Evolutionary conservation across 2,113 vertebrate species (phyloP).

Genomic region (Otus sunia): DNA sequence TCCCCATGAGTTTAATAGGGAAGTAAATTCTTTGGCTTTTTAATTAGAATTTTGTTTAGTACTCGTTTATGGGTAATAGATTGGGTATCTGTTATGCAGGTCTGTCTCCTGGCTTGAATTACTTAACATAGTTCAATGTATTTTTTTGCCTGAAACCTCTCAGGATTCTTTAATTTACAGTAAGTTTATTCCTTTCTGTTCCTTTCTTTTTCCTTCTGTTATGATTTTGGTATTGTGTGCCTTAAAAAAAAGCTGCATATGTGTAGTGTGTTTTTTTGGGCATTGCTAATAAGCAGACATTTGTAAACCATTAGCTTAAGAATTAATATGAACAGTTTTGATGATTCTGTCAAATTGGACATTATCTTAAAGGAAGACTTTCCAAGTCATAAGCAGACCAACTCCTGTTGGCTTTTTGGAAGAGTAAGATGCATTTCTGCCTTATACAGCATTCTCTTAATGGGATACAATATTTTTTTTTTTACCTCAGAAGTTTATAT

Average conservation of each 20-base stretch:
- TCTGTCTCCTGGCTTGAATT: background rate
- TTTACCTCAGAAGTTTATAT: background rate
- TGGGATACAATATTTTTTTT: background rate
- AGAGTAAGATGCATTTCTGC: background rate
- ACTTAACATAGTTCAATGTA: background rate
- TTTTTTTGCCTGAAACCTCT: background rate
- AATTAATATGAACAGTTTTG: background rate
- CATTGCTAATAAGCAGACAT: background rate
- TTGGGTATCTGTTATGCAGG: background rate
- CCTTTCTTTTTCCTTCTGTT: background rate
- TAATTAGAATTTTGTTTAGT: background rate
- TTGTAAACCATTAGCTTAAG: background rate
- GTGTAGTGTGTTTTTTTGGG: background rate
- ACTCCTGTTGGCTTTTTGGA: background rate
- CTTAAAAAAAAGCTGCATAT: background rate
- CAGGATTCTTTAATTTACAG: background rate
- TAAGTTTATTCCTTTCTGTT: background rate
- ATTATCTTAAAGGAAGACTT: background rate
- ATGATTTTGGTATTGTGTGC: background rate
- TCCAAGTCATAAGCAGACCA: background rate
- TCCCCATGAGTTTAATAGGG: background rate
- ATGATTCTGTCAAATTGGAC: background rate
- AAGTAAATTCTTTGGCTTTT: background rate
- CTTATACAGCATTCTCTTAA: background rate
- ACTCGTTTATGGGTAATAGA: background rate